Base-by-base conservation (phyloP, 53 echinoderm and acorn worm species). In the Patiria pectinifera region DNA sequence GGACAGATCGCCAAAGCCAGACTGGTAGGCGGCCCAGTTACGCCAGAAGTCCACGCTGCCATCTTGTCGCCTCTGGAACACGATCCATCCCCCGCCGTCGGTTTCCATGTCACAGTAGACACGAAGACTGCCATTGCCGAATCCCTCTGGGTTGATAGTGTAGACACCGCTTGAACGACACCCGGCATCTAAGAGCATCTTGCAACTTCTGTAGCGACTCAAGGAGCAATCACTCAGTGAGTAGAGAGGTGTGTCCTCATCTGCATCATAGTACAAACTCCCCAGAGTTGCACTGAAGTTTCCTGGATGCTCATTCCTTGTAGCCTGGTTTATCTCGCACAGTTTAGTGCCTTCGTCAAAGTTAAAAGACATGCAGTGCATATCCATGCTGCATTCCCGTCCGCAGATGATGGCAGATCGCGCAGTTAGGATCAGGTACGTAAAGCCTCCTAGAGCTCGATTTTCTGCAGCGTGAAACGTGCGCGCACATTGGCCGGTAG, bases 381-480 rank as follows among this genome's bases (percentile, higher is more conserved):
- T 46, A 48, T 72, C 74, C 8, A 22, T 71, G 72, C 86, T 71
- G 72, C 86, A 86, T 44, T 86, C 86, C 48, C 71, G 35, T 14
- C 47, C 86, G 13, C 86, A 86, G 45, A 53, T 74, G 21, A 71
- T 47, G 45, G 15, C 45, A 72, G 70, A 48, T 19, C 12, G 45
- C 12, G 18, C 71, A 12, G 48, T 71, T n/a, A 5, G 72, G 21
- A 1, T 44, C 71, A 19, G 21, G 75, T 71, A 86, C 11, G n/a
- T 72, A 24, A 47, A 45, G 15, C 48, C n/a, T n/a, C 45, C 10
- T 18, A 86, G 72, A 15, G 48, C 49, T 0, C 62, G 62, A 78
- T 78, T 78, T 78, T 78, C 78, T 6, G 35, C 78, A 10, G 78
- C 45, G 43, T 35, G 35, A 35, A 35, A 35, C 35, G 35, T 45